These are phyloP conservation scores for Gymnocypris eckloni DNA, from an alignment of 2,797 vertebrate species.

Conservation along the genomic window DNA sequence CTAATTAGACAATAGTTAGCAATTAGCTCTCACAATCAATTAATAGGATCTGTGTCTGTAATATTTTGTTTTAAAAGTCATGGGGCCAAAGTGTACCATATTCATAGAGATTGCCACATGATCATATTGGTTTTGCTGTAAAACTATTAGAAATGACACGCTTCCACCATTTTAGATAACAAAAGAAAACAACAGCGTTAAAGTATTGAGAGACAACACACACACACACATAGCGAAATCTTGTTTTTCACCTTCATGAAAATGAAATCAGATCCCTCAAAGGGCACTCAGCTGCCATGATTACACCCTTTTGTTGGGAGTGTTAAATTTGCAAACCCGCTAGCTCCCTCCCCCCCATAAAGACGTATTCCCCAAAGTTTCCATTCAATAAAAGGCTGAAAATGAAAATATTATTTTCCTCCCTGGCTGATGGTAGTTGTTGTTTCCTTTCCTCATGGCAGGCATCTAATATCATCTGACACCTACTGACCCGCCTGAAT, in stretches of 20 bases:
- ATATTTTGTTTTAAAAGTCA: not conserved
- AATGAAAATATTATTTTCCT: conserved; percentile 99
- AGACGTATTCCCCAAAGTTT: conserved; percentile 96
- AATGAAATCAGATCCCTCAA: conserved; percentile 70
- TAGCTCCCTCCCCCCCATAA: conserved; percentile 78
- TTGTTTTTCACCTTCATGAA: conserved; percentile 59
- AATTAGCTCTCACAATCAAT: not conserved
- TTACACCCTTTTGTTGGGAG: conserved; percentile 86
- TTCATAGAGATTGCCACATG: not conserved
- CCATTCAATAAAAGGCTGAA: conserved; percentile 97
- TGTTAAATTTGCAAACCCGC: conserved; percentile 85
- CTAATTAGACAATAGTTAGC: no score
- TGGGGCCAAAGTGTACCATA: not conserved
- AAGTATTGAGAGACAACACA: conserved; percentile 39
- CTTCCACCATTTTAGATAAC: not conserved
- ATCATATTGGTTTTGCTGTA: conserved; percentile 16
- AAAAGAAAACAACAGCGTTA: conserved; percentile 37
- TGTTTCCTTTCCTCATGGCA: conserved; percentile 97
- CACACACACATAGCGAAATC: conserved; percentile 28
- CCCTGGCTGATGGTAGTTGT: conserved; percentile 96
- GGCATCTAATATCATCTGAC: conserved; percentile 98
- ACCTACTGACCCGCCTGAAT: conserved; percentile 93
- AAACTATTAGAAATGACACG: conserved; percentile 26
- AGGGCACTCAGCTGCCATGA: conserved; percentile 76
- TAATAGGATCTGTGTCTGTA: not conserved